Conservation (phyloP, 2,797 vertebrate genomes). For the Sebastes iracundus region DNA sequence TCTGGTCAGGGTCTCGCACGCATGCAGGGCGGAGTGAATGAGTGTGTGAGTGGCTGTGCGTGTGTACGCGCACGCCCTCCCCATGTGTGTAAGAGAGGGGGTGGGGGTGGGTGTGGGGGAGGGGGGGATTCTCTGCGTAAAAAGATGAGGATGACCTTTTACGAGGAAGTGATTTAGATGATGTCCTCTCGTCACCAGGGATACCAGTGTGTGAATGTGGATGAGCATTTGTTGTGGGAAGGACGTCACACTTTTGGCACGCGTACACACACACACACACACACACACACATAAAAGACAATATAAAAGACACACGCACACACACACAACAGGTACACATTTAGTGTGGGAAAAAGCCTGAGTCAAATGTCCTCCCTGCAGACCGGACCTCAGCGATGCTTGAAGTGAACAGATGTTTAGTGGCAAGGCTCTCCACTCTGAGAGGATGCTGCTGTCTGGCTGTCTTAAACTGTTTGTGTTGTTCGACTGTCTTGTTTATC, state of each 20-base stretch:
- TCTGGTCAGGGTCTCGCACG: slow-evolving; percentile 16
- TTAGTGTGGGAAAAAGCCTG: slow-evolving; percentile 11
- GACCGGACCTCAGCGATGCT: slow-evolving; percentile 37
- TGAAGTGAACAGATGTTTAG: slow-evolving; percentile 61
- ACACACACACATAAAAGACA: not conserved
- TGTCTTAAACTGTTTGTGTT: slow-evolving; percentile 64
- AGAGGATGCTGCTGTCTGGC: slow-evolving; percentile 55
- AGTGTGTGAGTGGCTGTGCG: not conserved
- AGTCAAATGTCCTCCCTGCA: slow-evolving; percentile 34
- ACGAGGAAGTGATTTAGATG: slow-evolving; percentile 70
- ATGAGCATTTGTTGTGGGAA: slow-evolving; percentile 63
- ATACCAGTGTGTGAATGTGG: slow-evolving; percentile 59
- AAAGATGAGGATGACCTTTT: slow-evolving; percentile 75
- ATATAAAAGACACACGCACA: not conserved
- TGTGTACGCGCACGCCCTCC: not conserved
- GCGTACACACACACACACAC: not conserved
- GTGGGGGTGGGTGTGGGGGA: not conserved
- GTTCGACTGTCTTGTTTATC: slow-evolving; percentile 58
- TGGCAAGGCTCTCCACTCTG: slow-evolving; percentile 21
- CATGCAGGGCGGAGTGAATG: not conserved
- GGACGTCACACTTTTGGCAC: slow-evolving; percentile 47
- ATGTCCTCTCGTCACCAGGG: slow-evolving; percentile 68
- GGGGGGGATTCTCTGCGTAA: slow-evolving; percentile 36
- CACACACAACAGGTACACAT: slow-evolving; percentile 36
- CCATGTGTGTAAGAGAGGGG: not conserved